Evolutionary conservation across 2,113 vertebrate species (phyloP), one percentile per base, ranked within the genome.

Genomic region (Pongo abelii): DNA sequence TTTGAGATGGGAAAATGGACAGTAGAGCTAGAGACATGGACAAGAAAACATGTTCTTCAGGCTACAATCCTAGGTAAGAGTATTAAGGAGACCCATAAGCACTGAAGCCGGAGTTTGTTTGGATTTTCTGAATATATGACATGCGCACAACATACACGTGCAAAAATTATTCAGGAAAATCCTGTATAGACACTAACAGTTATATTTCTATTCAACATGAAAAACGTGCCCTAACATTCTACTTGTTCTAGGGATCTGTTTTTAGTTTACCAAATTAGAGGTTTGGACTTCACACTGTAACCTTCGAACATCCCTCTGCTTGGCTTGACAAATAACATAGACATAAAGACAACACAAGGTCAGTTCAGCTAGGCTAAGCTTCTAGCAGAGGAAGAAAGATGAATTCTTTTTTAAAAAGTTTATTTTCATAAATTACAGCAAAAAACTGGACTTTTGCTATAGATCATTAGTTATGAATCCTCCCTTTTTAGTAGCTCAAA

Each of bases 181-280:
- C 52, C 52, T 52, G 23, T 27, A 30, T 17, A 69, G 16, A 14
- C n/a, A 64, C 14, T 84, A 72, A 91, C 13, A 81, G 84, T 83
- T 61, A 52, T 25, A 40, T 61, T 38, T 95, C 55, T 55, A 25
- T 55, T 90, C 59, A 70, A 64, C n/a, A 25, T 35, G 48, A 59
- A 32, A 67, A 77, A 75, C 22, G 0, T 70, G 38, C 2, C 6
- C 18, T 43, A 35, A 8, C 77, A 84, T 84, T 87, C 72, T 3
- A 6, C 69, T 97, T 72, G 9, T 77, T 92, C 35, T 96, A 78
- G 55, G 94, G 40, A 75, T 89, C 10, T 25, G 64, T 88, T 93
- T 97, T 86, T 59, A 96, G 32, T 55, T 92, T 59, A 95, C 69
- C 92, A 96, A 97, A 83, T 72, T 40, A 97, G 92, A 67, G 6